Evolutionary conservation across 1,140 invertebrate genomes (phyloP), one percentile per base, ranked within the genome.

Genomic region (Drosophila baimaii): DNA sequence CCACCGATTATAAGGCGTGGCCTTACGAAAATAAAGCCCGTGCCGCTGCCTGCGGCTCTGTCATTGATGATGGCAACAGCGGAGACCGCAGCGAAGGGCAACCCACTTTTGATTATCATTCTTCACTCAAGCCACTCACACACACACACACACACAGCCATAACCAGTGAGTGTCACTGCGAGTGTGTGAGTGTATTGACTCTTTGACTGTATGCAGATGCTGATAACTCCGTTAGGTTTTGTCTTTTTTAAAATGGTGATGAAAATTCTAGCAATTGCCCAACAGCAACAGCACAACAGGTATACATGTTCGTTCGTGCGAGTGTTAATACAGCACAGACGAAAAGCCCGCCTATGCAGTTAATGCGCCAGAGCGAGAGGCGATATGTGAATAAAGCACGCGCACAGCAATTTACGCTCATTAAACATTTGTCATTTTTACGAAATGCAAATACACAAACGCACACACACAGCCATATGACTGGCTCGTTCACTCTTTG

Each of bases 391-490:
- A 58, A 51, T 59, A 83, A 86, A 83, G 79, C 82, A 76, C 75
- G 82, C 79, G 83, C 83, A 83, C 58, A 81, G 76, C 76, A 86
- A 86, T 89, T 86, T 86, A 73, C 76, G 79, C 82, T 88, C 76
- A 86, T 86, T 89, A 88, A 80, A 69, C 79, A 83, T 89, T 89
- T 88, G 79, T 89, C 79, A 86, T 83, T 44, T 88, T 72, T 66
- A 63, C 64, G 69, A 77, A 83, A 83, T 79, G 74, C 51, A 80
- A 61, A 62, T 73, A 64, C 37, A 49, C 39, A 49, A 29, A 55
- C 47, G 54, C 15, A 77, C 61, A 63, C 15, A 59, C 39, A 66
- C 29, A 65, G 31, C 43, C 35, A 65, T 27, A 47, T 25, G 39
- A 65, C 79, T 57, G 64, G 72, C 72, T 88, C 68, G 75, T 72